Conservation (phyloP, 2,888 invertebrate species). For the Hydraecia micacea region DNA sequence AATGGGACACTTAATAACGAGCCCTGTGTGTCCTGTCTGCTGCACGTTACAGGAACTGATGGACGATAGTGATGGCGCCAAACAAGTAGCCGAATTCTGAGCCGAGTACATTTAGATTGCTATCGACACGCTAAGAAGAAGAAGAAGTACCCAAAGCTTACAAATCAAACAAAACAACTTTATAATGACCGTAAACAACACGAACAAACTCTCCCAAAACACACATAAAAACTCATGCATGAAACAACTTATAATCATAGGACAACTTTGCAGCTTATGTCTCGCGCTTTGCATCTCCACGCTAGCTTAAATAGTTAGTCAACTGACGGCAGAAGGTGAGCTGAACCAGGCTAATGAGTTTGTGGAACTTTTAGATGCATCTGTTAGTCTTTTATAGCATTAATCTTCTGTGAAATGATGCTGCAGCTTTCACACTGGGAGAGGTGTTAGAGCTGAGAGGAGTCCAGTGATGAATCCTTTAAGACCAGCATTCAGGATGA, state of each 20-base stretch:
- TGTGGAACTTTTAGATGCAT: constrained; percentile 33
- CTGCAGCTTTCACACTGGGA: background rate
- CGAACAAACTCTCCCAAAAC: background rate
- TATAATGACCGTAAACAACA: too few species aligned
- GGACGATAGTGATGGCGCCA: too few species aligned
- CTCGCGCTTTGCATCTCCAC: constrained; percentile 12
- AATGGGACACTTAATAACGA: too few species aligned
- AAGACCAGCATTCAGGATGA: too few species aligned
- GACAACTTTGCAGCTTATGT: constrained; percentile 22
- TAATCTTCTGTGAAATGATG: background rate
- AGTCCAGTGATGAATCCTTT: background rate
- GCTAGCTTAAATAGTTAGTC: constrained; percentile 40
- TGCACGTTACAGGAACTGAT: too few species aligned
- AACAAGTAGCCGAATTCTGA: too few species aligned
- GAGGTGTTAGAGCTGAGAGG: background rate
- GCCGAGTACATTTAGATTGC: too few species aligned
- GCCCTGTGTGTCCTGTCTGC: too few species aligned
- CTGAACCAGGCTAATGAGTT: constrained; percentile 47
- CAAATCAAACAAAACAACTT: too few species aligned
- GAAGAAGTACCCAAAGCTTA: too few species aligned
- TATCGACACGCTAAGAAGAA: too few species aligned
- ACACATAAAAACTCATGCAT: background rate
- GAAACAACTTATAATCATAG: background rate
- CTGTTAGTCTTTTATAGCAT: constrained; percentile 8
- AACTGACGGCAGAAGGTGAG: constrained; percentile 29